Evolutionary conservation across 2,797 vertebrate species (phyloP).

Genomic region (Phataginus tetradactyla): DNA sequence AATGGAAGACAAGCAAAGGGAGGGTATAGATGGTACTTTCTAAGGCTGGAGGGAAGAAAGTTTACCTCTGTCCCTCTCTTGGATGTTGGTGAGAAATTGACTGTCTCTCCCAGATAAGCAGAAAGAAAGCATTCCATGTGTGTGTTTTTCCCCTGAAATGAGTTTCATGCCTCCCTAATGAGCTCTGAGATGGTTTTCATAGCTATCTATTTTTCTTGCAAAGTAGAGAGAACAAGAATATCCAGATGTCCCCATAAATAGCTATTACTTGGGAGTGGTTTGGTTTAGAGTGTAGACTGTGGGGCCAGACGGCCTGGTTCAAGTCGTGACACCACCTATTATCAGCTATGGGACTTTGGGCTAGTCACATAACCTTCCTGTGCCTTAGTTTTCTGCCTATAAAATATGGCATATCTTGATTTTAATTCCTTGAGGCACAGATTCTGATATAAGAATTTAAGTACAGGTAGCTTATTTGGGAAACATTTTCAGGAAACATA

Average conservation of each 20-base stretch:
- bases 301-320: neutral
- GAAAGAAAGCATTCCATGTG: neutral
- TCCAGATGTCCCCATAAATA: neutral
- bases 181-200: neutral
- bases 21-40: neutral
- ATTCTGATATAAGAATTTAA: neutral
- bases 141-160: neutral
- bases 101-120: neutral
- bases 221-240: neutral
- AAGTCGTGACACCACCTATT: neutral
- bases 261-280: neutral
- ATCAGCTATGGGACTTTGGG: neutral
- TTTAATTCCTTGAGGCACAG: neutral
- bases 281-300: neutral
- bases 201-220: neutral
- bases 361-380: neutral
- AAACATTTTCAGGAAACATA: neutral
- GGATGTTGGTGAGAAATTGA: neutral
- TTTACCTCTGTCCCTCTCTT: neutral
- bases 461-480: neutral
- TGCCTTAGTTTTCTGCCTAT: neutral
- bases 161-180: neutral
- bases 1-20: neutral
- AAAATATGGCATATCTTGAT: neutral
- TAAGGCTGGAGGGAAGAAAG: neutral